Percentiles rank a stretch among this genome's conserved stretches.
phyloP scores from a whole-genome alignment of 2,113 vertebrate genomes.

The Otis tarda region DNA sequence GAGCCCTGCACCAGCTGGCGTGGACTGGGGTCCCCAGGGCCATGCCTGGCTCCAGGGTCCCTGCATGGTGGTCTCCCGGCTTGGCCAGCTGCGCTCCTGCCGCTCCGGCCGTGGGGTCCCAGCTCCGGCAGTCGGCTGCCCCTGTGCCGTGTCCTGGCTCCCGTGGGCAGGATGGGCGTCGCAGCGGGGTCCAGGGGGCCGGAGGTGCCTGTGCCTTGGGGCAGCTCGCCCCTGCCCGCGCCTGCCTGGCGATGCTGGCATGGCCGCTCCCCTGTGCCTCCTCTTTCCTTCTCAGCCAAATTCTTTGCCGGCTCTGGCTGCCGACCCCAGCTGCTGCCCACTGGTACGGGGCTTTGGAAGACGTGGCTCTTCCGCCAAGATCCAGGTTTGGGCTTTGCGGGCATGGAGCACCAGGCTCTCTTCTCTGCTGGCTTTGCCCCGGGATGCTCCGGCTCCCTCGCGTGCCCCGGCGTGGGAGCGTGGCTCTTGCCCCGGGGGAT shows the following conservation, averaged over 20 bases:
- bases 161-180: background rate
- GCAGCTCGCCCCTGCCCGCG: background rate
- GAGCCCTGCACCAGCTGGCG: background rate
- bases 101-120: accelerated
- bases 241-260: background rate
- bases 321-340: accelerated
- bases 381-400: background rate
- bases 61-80: accelerated
- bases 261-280: background rate
- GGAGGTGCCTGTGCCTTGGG: background rate
- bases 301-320: background rate
- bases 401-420: background rate
- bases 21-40: background rate
- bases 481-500: background rate
- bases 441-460: background rate
- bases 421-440: background rate
- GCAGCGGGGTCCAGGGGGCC: accelerated
- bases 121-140: accelerated
- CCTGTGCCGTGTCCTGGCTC: accelerated
- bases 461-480: accelerated
- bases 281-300: background rate
- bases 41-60: background rate
- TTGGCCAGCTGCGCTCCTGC: accelerated
- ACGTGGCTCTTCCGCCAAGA: background rate
- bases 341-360: background rate